Base-by-base conservation (phyloP, 1,140 invertebrate species). In the Danaus plexippus region DNA sequence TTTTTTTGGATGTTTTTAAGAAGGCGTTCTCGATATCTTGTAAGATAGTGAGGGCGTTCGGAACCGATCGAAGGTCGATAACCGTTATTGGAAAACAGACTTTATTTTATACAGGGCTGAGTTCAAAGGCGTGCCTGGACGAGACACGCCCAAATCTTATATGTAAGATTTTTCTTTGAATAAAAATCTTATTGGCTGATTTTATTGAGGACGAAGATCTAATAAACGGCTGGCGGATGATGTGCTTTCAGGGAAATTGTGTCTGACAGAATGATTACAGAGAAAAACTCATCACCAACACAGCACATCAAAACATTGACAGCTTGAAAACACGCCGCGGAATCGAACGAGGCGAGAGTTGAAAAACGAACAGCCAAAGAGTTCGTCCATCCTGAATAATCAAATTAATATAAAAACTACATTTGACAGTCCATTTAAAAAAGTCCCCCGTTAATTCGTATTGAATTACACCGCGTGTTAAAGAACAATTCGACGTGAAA, bases 21-120 rank as follows among this genome's bases (percentile, higher is more conserved):
- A 85, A 86, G 83, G 83, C 83, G 83, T 85, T 74, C 63, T 82
- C 80, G 77, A 85, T 85, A 85, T 83, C 81, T 85, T 86, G 71
- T 59, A 80, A 86, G 81, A 86, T 86, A 86, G 83, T 84, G 68
- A 80, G 80, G 82, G 80, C 79, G 80, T 86, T 78, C 64, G 75
- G 70, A 75, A 76, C 68, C 73, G 80, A 86, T 86, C 81, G 80
- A 77, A 79, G 67, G 61, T 71, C 77, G 79, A 85, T 85, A 77
- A 63, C 63, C 50, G 71, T 68, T 82, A 82, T 80, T 75, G 81
- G 77, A 86, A 86, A 83, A 72, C 77, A 69, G 73, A 64, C 79
- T 80, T 69, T 85, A 81, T 82, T 72, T 69, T 67, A 67, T 62
- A 64, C 56, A 54, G 62, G 65, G 68, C 75, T 74, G 69, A 63